phyloP scores from a whole-genome alignment of 2,888 invertebrate species.

The Branchipolynoe longqiensis region DNA sequence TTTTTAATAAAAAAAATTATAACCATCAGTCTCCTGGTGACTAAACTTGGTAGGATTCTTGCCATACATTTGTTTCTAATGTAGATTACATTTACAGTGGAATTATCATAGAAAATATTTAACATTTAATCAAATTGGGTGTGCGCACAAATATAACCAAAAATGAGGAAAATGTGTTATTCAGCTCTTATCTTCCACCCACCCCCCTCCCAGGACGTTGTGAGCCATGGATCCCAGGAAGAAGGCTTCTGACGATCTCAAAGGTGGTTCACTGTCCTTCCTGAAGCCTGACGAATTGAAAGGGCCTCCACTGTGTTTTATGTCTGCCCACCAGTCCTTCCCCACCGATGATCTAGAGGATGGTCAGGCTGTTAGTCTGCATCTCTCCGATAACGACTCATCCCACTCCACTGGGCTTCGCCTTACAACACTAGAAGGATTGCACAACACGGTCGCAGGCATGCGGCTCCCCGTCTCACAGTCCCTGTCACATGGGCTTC shows the following conservation, averaged over 20 bases:
- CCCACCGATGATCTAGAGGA: background rate
- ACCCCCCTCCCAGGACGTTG: too few relatives aligned
- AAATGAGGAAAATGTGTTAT: too few relatives aligned
- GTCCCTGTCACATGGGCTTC: background rate
- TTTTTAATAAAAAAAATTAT: too few relatives aligned
- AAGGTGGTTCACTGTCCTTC: background rate
- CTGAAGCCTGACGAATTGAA: too few relatives aligned
- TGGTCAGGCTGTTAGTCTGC: background rate
- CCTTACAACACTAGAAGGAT: background rate
- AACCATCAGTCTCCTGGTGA: too few relatives aligned
- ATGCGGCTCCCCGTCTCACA: slow-evolving; percentile 12
- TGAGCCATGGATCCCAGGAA: slow-evolving; percentile 21
- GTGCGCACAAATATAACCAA: too few relatives aligned
- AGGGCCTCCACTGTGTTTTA: background rate
- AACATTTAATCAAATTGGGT: too few relatives aligned
- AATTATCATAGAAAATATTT: too few relatives aligned
- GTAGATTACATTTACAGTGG: too few relatives aligned
- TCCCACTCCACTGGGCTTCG: background rate
- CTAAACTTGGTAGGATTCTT: too few relatives aligned
- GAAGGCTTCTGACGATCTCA: slow-evolving; percentile 26
- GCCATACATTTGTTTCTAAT: too few relatives aligned
- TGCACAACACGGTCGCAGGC: background rate
- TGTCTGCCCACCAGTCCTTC: background rate
- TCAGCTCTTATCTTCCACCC: too few relatives aligned
- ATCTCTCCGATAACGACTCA: background rate